Conservation (phyloP, 2,888 invertebrate genomes). For the Anticlea derivata region DNA sequence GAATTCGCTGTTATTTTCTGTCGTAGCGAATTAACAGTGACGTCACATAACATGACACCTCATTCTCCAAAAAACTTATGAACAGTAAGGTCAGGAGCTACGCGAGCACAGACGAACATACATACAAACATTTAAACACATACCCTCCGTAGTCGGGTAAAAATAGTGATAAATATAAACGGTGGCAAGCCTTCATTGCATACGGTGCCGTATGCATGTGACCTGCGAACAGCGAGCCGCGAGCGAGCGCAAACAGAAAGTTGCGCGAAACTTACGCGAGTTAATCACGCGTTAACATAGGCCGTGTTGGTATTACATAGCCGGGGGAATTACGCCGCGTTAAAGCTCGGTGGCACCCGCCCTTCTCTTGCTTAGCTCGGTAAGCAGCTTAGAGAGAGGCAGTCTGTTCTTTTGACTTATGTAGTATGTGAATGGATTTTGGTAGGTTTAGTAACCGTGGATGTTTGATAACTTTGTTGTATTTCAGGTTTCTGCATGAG, state of each 20-base stretch:
- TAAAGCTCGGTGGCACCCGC: slow-evolving; percentile 8
- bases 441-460: not conserved
- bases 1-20: too few relatives aligned
- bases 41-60: too few relatives aligned
- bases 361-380: not conserved
- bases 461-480: not conserved
- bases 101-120: too few relatives aligned
- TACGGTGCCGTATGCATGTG: not conserved
- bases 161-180: too few relatives aligned
- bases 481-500: not conserved
- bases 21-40: too few relatives aligned
- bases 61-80: too few relatives aligned
- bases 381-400: slow-evolving; percentile 6
- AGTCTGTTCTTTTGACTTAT: too few relatives aligned
- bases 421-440: not conserved
- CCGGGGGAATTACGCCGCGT: slow-evolving; percentile 9
- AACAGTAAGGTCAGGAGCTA: too few relatives aligned
- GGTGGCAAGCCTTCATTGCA: too few relatives aligned
- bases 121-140: too few relatives aligned
- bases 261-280: slow-evolving; percentile 16
- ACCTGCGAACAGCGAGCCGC: not conserved
- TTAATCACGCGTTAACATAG: slow-evolving; percentile 33
- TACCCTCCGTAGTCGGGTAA: too few relatives aligned
- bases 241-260: slow-evolving; percentile 1
- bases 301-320: slow-evolving; percentile 21